These are phyloP conservation scores for Callithrix jacchus DNA, from an alignment of 2,113 vertebrate species.

Conservation along the genomic window DNA sequence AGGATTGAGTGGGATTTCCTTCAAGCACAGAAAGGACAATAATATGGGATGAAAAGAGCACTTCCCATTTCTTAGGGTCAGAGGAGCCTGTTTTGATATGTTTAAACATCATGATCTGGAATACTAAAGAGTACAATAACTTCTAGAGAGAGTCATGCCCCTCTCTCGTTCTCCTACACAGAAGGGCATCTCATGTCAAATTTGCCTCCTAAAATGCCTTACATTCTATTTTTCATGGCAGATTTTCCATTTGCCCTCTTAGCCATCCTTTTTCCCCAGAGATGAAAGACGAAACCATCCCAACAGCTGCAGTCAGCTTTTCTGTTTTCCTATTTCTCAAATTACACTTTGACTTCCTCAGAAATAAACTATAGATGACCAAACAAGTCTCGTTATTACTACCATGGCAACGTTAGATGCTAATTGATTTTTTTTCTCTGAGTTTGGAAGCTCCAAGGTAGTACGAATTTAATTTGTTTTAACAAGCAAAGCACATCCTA, in stretches of 20 bases:
- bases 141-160: fast-evolving
- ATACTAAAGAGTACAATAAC: not conserved
- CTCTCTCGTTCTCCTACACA: not conserved
- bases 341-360: not conserved
- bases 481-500: not conserved
- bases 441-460: not conserved
- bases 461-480: not conserved
- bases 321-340: not conserved
- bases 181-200: not conserved
- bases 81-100: not conserved
- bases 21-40: not conserved
- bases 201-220: not conserved
- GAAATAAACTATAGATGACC: not conserved
- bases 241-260: not conserved
- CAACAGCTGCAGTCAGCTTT: not conserved
- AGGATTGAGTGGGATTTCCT: not conserved
- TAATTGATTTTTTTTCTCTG: not conserved
- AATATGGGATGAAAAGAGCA: not conserved
- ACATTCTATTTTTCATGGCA: not conserved
- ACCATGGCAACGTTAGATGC: not conserved
- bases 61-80: not conserved
- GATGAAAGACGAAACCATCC: not conserved
- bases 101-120: not conserved
- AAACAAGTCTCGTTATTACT: not conserved
- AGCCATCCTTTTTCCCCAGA: not conserved